Percentiles rank a stretch among this genome's conserved stretches.
Evolutionary conservation across 2,113 vertebrate species (phyloP).

Genomic region (Baryphthengus martii): DNA sequence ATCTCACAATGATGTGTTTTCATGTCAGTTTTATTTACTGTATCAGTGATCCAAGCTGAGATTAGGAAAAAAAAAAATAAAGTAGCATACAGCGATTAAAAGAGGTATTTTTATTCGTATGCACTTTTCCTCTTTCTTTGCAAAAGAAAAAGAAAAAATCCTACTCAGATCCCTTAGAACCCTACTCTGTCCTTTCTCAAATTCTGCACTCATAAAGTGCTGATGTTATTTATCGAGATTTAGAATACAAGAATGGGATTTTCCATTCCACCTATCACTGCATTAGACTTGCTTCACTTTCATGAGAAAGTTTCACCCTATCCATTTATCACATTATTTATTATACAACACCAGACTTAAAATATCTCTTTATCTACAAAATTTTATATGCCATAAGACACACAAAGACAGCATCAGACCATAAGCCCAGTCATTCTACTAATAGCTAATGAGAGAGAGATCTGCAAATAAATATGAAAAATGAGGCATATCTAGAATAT

Average conservation of each 20-base stretch:
- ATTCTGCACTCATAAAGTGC: background rate
- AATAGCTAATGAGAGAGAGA: background rate
- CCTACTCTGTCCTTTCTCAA: background rate
- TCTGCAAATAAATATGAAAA: background rate
- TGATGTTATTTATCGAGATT: background rate
- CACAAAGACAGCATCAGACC: background rate
- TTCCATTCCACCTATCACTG: background rate
- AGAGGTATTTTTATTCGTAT: background rate
- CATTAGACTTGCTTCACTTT: background rate
- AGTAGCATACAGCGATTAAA: background rate
- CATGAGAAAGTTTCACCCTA: background rate
- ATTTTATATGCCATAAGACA: background rate
- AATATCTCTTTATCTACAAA: background rate
- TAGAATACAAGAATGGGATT: background rate
- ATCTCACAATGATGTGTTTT: background rate
- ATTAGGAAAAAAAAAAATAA: background rate
- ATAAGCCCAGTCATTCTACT: background rate
- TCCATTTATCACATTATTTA: background rate
- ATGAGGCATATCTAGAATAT: background rate
- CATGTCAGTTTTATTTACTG: background rate
- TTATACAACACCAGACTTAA: background rate
- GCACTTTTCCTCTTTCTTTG: background rate
- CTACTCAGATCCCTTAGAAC: background rate
- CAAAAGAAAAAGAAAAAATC: background rate
- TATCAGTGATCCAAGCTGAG: background rate